These are phyloP conservation scores for Zophobas morio DNA, from an alignment of 1,140 invertebrate species.

Conservation along the genomic window DNA sequence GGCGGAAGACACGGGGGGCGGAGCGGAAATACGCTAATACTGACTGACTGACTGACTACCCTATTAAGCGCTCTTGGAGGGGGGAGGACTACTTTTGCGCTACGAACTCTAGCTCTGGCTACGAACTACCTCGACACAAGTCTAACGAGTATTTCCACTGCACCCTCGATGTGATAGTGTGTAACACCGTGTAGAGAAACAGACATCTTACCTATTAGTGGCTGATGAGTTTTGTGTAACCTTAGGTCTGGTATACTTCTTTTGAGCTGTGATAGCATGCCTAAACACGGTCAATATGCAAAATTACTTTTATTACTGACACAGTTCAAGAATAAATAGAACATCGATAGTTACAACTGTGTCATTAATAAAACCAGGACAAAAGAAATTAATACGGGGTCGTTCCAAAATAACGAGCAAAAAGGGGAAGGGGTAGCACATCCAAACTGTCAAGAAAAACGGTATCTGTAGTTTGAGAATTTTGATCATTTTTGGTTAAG, in stretches of 20 bases:
- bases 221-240: slow-evolving; percentile 83
- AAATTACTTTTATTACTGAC: slow-evolving; percentile 47
- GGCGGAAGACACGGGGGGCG: background rate
- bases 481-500: background rate
- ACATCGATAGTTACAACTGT: slow-evolving; percentile 18
- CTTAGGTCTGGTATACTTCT: slow-evolving; percentile 87
- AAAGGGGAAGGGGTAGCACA: slow-evolving; percentile 25
- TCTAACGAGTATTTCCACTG: slow-evolving; percentile 10
- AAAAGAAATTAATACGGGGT: slow-evolving; percentile 29
- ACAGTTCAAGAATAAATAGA: slow-evolving; percentile 20
- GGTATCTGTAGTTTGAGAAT: background rate
- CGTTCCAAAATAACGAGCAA: slow-evolving; percentile 39
- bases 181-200: slow-evolving; percentile 47
- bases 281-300: slow-evolving; percentile 69
- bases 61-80: background rate
- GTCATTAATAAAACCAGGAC: slow-evolving; percentile 42
- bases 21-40: background rate
- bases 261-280: slow-evolving; percentile 91
- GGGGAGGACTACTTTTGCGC: background rate
- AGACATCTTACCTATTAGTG: slow-evolving; percentile 70
- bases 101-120: too few species aligned
- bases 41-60: too few species aligned
- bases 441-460: slow-evolving; percentile 40
- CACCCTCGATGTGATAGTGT: slow-evolving; percentile 5
- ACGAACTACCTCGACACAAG: background rate